phyloP scores from a whole-genome alignment of 2,888 invertebrate species.

The Mylabris sibirica region DNA sequence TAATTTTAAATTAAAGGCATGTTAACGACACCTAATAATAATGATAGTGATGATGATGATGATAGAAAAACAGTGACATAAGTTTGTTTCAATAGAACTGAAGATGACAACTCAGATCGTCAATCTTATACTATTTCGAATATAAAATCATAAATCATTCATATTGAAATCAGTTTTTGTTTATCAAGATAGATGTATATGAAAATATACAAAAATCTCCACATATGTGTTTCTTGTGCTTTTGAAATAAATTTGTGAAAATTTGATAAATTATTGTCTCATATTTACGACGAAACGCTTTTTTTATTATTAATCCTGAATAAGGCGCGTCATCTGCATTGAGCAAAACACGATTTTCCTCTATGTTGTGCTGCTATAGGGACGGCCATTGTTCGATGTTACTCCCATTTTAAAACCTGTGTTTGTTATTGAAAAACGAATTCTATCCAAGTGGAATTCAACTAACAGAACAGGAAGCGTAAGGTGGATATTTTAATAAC shows the following conservation, averaged over 20 bases:
- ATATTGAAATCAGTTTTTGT: background rate
- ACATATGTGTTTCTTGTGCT: background rate
- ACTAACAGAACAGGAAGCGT: no score
- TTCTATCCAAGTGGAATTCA: no score
- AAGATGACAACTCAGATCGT: conserved; percentile 35
- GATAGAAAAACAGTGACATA: background rate
- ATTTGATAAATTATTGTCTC: background rate
- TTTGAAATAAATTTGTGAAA: background rate
- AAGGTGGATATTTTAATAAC: no score
- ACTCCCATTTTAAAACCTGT: background rate
- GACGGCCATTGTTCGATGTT: background rate
- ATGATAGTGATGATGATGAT: background rate
- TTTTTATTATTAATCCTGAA: background rate
- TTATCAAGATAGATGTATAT: background rate
- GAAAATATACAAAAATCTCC: background rate
- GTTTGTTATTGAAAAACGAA: background rate
- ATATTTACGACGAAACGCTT: background rate
- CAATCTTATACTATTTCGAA: conserved; percentile 25
- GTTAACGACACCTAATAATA: background rate
- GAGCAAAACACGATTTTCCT: background rate
- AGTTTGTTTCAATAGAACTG: conserved; percentile 11
- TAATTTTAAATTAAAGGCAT: background rate
- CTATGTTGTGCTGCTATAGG: background rate
- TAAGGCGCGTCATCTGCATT: background rate
- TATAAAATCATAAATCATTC: conserved; percentile 6